Base-by-base conservation (phyloP, 2,113 vertebrate genomes). In the Carettochelys insculpta region DNA sequence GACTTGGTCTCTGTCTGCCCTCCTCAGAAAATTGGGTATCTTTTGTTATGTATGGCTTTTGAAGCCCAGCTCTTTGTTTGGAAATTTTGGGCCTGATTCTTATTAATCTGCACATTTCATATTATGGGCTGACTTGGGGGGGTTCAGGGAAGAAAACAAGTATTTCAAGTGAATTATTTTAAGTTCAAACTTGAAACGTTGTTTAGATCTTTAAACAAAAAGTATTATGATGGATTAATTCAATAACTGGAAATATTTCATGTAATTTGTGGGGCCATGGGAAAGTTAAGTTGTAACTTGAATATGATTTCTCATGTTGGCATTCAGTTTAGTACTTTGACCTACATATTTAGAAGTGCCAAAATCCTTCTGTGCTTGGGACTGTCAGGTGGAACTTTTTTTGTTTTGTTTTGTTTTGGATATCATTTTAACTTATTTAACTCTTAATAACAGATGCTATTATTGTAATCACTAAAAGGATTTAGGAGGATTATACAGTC, bases 241-340 rank as follows among this genome's bases (percentile, higher is more conserved):
- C 82, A 83, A 86, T 71, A 85, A 43, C 87, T 94, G 86, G 89
- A 89, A 96, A 94, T 88, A 61, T 48, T 48, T 54, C 27, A 8
- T 65, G 5, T 71, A 86, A 76, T 91, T 92, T 86, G 68, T 82
- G 84, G 68, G 47, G 34, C 38, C n/a, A 7, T 86, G 77, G 91
- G 83, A 84, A 14, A 85, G n/a, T n/a, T n/a, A n/a, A n/a, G n/a
- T n/a, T 73, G 38, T n/a, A 20, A 9, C n/a, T 68, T 58, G 91
- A 31, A 65, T 93, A 73, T 91, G 58, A 90, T 91, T 85, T 91
- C 53, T 83, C 79, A 83, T 51, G 52, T 81, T 94, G 86, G 51
- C 77, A 83, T 86, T 80, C 84, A 94, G 79, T 92, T 90, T 95
- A 79, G 82, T 92, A 58, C 43, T 95, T 92, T 92, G 95, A 92